phyloP scores from a whole-genome alignment of 2,113 vertebrate species.

The Nerophis ophidion region DNA sequence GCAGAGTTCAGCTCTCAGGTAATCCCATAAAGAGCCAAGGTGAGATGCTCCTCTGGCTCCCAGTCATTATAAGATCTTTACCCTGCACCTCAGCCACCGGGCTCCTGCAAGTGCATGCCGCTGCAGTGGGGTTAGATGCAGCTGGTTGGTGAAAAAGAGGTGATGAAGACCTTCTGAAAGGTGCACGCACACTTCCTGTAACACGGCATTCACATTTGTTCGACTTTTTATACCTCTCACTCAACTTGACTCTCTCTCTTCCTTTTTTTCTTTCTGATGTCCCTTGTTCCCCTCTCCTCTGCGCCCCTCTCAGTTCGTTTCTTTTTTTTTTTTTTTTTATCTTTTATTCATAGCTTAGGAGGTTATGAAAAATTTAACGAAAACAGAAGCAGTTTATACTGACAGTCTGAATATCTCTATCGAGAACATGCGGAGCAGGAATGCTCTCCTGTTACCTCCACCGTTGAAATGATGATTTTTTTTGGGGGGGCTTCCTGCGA shows the following conservation, averaged over 20 bases:
- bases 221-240: conserved; percentile 73
- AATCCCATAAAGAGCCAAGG: conserved; percentile 76
- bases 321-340: conserved; percentile 99
- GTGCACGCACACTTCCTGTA: conserved; percentile 84
- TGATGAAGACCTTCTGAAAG: conserved; percentile 73
- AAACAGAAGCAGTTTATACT: conserved; percentile 99
- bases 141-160: conserved; percentile 46
- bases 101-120: conserved; percentile 68
- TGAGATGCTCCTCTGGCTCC: conserved; percentile 69
- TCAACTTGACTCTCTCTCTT: conserved; percentile 25
- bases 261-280: conserved; percentile 26
- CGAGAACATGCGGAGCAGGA: conserved; percentile 83
- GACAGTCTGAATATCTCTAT: conserved; percentile 99
- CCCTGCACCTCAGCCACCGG: conserved; percentile 51
- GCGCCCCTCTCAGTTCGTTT: conserved; percentile 78
- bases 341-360: conserved; percentile 99
- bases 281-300: conserved; percentile 37
- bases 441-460: conserved; percentile 67
- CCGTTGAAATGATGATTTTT: conserved; percentile 74
- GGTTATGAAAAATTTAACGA: conserved; percentile 99
- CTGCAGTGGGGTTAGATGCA: conserved; percentile 29
- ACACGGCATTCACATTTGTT: conserved; percentile 84
- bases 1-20: conserved; percentile 71
- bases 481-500: conserved; percentile 59
- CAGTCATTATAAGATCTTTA: conserved; percentile 71